A percentile compares a stretch with the other conserved stretches of the same genome.
Conservation (phyloP, 2,888 invertebrate genomes). For the Ophion obscuratus region DNA sequence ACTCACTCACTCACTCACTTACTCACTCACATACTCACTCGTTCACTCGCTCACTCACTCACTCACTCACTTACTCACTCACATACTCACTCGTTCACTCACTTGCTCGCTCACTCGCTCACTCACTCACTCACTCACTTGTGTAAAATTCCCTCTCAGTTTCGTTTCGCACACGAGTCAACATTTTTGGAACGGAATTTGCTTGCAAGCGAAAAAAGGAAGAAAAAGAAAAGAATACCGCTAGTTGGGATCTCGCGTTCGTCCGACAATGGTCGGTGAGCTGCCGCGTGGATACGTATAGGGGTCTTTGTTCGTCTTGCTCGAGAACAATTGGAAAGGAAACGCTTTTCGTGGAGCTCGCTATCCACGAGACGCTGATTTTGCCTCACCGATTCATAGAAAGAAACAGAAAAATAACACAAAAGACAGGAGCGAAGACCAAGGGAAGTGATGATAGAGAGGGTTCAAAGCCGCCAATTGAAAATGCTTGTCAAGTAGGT, state of each 20-base stretch:
- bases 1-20: neutral
- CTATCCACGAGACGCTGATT: constrained; percentile 43
- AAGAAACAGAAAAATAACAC: constrained; percentile 2
- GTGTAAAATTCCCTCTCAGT: constrained; percentile 13
- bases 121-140: neutral
- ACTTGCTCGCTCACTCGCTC: neutral
- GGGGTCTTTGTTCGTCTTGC: constrained; percentile 49
- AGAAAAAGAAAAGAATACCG: constrained; percentile 13
- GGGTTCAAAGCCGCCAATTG: constrained; percentile 29
- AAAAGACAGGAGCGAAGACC: neutral
- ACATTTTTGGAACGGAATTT: constrained; percentile 54
- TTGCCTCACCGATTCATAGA: constrained; percentile 22
- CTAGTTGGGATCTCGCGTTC: constrained; percentile 37
- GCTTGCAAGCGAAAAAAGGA: constrained; percentile 14
- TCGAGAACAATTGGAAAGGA: constrained; percentile 56
- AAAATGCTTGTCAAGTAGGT: constrained; percentile 18
- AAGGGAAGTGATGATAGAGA: neutral
- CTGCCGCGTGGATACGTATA: constrained; percentile 20
- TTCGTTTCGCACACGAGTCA: constrained; percentile 16
- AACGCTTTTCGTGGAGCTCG: constrained; percentile 43
- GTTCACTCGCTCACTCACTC: neutral
- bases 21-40: neutral
- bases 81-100: neutral
- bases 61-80: neutral
- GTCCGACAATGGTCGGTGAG: constrained; percentile 44